phyloP scores from a whole-genome alignment of 2,888 invertebrate genomes.

The Lithophane ornitopus region DNA sequence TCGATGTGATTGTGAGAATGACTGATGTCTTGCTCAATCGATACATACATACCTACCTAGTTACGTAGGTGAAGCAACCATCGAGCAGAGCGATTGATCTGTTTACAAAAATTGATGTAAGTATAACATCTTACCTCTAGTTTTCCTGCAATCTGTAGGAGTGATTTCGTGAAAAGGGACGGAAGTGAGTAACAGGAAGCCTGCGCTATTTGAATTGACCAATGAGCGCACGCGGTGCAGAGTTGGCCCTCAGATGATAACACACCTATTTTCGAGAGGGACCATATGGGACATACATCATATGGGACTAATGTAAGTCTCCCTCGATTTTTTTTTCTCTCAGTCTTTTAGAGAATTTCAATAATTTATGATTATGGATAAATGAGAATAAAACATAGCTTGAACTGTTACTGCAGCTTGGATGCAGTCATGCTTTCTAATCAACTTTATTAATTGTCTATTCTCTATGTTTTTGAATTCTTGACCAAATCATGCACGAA shows the following conservation, averaged over 20 bases:
- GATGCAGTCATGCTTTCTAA: constrained; percentile 16
- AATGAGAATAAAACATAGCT: not conserved
- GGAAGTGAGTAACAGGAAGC: no score
- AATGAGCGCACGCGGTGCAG: no score
- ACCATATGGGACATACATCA: no score
- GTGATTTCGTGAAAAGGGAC: no score
- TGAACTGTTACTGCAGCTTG: not conserved
- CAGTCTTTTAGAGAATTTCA: not conserved
- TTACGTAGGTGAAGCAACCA: not conserved
- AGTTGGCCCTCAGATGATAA: no score
- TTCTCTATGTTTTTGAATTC: not conserved
- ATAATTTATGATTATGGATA: not conserved
- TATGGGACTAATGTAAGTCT: no score
- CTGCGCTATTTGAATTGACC: no score
- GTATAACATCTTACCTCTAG: no score
- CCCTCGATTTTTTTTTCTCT: no score
- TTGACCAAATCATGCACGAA: constrained; percentile 5
- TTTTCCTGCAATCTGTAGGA: no score
- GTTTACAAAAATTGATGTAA: not conserved
- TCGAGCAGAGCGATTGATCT: not conserved
- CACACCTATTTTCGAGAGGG: no score
- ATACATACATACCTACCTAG: not conserved
- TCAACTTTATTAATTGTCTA: not conserved
- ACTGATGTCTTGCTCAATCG: constrained; percentile 25
- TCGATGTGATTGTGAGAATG: constrained; percentile 33